Conservation (phyloP, 2,888 invertebrate genomes). For the Drosophila silvestris region DNA sequence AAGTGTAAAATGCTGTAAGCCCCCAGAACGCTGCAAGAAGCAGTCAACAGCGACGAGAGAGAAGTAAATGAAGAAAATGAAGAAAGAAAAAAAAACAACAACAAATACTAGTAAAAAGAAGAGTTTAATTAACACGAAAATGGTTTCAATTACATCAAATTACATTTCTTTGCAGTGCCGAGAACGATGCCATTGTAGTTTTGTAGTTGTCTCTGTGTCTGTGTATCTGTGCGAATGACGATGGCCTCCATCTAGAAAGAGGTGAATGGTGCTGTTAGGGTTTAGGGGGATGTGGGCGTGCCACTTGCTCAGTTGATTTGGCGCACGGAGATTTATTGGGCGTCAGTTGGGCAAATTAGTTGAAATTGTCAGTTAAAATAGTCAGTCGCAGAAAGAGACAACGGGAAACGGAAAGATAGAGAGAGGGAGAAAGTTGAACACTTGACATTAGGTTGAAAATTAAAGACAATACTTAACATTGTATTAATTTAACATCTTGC, state of each 20-base stretch:
- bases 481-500: neutral
- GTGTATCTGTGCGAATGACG: constrained; percentile 21
- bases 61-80: constrained; percentile 2
- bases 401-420: neutral
- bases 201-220: constrained; percentile 29
- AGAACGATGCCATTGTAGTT: constrained; percentile 68
- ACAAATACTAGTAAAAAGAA: constrained; percentile 54
- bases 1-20: constrained; percentile 81
- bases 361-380: constrained; percentile 76
- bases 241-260: constrained; percentile 3
- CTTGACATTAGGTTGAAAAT: constrained; percentile 22
- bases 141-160: constrained; percentile 81
- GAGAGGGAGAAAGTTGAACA: neutral
- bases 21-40: constrained; percentile 33
- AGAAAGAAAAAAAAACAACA: constrained; percentile 2
- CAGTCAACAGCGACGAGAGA: neutral
- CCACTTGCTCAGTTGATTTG: constrained; percentile 73
- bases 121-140: constrained; percentile 81
- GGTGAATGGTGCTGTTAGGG: neutral
- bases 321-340: constrained; percentile 78
- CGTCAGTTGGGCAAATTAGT: constrained; percentile 80
- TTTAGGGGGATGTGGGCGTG: constrained; percentile 40
- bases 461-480: neutral
- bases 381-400: constrained; percentile 21
- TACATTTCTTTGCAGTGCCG: constrained; percentile 74